Base-by-base conservation (phyloP, 2,113 vertebrate species). In the Cardinalis cardinalis region DNA sequence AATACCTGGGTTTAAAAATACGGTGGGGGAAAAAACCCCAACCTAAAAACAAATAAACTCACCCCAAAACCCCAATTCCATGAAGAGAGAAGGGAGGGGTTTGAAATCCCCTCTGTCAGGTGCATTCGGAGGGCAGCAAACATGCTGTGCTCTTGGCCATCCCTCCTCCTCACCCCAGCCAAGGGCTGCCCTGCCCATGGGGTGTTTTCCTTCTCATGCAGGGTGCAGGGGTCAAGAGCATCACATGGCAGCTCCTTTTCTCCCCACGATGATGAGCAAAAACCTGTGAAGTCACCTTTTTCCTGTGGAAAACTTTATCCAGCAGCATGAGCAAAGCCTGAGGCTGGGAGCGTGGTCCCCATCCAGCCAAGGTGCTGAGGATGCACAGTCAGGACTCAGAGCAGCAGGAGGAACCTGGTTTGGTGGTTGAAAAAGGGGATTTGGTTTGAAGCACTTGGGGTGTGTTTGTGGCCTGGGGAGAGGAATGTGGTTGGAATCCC, bases 1-100 rank as follows among this genome's bases (percentile, higher is more conserved):
- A 80, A 81, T 63, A 88, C 75, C 76, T 88, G 92, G 40, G 69
- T 53, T 73, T 86, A 84, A 95, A 94, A 95, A 88, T 87, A 70
- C 0, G 4, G 8, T 15, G 60, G 65, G 73, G 56, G 3, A 7
- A 24, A 53, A 20, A 41, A 24, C 7, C 24, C 44, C 69, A 29
- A 36, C 15, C 43, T 68, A 7, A 75, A 88, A 28, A 0, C 56
- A 51, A 77, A 74, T 14, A 60, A 72, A 38, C 49, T 66, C 86
- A 23, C 23, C 34, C 43, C 24, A 38, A 55, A 87, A 19, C 24
- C 46, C 28, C 46, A 25, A 3, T n/a, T 44, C 32, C 48, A 0
- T 7, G 61, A 34, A 75, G 56, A 74, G 66, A 20, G 55, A 38
- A 69, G 56, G 75, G 46, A 29, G 14, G 38, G n/a, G 38, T n/a